Percentiles rank a stretch among this genome's conserved stretches.
Conservation (phyloP, 1,140 invertebrate genomes). For the Drosophila orosa region DNA sequence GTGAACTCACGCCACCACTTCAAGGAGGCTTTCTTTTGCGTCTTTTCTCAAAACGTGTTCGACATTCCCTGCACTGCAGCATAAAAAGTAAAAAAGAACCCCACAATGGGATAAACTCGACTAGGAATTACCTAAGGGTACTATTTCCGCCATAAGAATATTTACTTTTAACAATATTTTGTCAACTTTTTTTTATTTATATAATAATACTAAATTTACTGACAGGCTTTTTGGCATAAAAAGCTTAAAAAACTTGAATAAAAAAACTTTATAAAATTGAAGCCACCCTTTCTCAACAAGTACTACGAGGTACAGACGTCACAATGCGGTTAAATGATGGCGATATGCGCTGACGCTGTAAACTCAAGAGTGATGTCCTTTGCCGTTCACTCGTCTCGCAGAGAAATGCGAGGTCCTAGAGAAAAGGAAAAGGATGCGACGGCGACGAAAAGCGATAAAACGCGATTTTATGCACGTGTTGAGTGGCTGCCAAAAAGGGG, state of each 20-base stretch:
- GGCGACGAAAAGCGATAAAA: conserved; percentile 68
- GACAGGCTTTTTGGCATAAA: neutral
- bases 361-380: conserved; percentile 69
- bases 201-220: too few relatives aligned
- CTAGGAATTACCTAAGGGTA: conserved; percentile 2
- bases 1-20: conserved; percentile 26
- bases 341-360: conserved; percentile 47
- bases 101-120: neutral
- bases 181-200: neutral
- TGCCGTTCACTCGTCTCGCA: conserved; percentile 62
- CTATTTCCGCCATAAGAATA: neutral
- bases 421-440: conserved; percentile 40
- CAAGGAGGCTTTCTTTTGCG: conserved; percentile 25
- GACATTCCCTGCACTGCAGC: conserved; percentile 41
- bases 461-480: conserved; percentile 76
- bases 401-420: conserved; percentile 43
- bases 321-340: conserved; percentile 42
- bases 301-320: conserved; percentile 31
- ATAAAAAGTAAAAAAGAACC: conserved; percentile 1
- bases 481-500: conserved; percentile 25
- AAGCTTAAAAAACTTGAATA: too few relatives aligned
- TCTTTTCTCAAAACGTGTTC: conserved; percentile 39
- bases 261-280: neutral
- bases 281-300: neutral
- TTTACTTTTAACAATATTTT: neutral